Base-by-base conservation (phyloP, 2,888 invertebrate species). In the Chloromyia formosa region DNA sequence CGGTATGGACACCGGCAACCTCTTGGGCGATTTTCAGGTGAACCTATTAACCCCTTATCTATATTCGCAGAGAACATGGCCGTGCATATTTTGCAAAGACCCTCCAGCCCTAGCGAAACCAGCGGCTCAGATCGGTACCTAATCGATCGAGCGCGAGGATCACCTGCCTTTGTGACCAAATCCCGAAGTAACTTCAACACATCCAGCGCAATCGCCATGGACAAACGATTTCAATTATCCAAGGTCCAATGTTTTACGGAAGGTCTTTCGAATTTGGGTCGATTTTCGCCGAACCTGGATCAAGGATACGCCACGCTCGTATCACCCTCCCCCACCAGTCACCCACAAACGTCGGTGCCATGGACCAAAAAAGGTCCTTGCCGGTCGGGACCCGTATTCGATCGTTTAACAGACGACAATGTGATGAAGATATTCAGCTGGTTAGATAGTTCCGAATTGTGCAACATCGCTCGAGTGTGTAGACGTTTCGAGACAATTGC, bases 261-360 rank as follows among this genome's bases (percentile, higher is more conserved):
- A 68, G 85, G 85, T 18, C 79, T 85, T 14, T 83, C 85, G 75
- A 83, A 83, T 77, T 79, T 85, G 75, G 85, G 84, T 16, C 86
- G 89, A 78, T 87, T 88, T 77, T 90, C 90, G 81, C 91, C 93
- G 56, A 92, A 90, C 81, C 86, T 93, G 54, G 94, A 94, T 84
- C 93, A 94, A 83, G 94, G 94, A 1, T 94, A 94, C 86, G 93
- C 93, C 80, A 94, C 94, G 7, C 85, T 94, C 75, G 91, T 92
- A 0, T 88, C 89, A 20, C 88, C 89, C 60, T 88, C 88, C 79
- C 87, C 88, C 2, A 83, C 84, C 0, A 78, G 78, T 18, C 83
- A 83, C 77, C 80, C 78, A 22, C 80, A 77, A 35, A 74, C 76
- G n/a, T 74, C 76, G 18, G 84, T 83, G 1, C 85, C 85, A 61